Percentiles rank a stretch among this genome's conserved stretches.
These are phyloP conservation scores for Lacerta viridis DNA, from an alignment of 2,797 vertebrate genomes.

Conservation along the genomic window DNA sequence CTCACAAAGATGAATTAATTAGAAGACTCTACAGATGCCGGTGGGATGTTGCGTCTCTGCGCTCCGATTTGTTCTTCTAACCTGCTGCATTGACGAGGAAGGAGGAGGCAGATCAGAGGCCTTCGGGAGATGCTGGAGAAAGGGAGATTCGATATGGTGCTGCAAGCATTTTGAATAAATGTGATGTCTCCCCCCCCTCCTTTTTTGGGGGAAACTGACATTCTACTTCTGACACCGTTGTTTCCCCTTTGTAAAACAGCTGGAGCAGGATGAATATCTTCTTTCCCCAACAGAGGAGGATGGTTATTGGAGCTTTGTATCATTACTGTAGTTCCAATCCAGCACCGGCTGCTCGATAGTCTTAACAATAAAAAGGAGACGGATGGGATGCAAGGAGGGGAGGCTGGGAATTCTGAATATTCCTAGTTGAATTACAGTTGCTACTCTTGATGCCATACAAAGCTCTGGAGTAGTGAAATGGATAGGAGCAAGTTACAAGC, in stretches of 20 bases:
- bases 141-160: constrained; percentile 23
- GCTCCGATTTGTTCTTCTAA: constrained; percentile 45
- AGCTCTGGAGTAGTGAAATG: neutral
- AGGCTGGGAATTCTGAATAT: neutral
- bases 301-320: neutral
- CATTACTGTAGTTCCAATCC: neutral
- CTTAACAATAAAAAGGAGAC: neutral
- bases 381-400: neutral
- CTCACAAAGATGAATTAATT: constrained; percentile 73
- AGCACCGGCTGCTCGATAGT: neutral
- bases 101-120: constrained; percentile 16
- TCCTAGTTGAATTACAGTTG: neutral
- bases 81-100: constrained; percentile 36
- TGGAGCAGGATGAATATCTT: neutral
- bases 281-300: neutral
- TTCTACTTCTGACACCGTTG: constrained; percentile 5
- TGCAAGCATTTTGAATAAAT: neutral
- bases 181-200: neutral
- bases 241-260: constrained; percentile 9
- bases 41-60: constrained; percentile 21
- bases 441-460: no score
- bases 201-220: neutral
- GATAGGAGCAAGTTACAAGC: neutral
- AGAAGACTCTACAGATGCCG: constrained; percentile 58
- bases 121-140: constrained; percentile 35